These are phyloP conservation scores for Morinoia aosen DNA, from an alignment of 2,888 invertebrate species.

Conservation along the genomic window DNA sequence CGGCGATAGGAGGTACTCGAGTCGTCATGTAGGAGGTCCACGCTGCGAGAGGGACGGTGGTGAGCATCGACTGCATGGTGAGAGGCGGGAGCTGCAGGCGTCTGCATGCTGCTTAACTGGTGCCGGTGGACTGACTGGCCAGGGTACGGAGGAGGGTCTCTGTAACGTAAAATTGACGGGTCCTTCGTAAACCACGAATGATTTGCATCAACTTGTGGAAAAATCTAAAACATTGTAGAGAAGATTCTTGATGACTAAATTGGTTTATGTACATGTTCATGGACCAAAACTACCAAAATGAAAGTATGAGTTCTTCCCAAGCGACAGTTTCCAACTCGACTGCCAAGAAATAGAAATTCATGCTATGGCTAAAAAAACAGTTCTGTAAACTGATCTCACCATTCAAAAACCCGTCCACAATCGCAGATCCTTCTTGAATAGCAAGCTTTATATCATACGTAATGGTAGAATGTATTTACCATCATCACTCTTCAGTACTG, in stretches of 20 bases:
- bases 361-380: no score
- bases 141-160: constrained; percentile 33
- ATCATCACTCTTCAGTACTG: no score
- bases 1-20: neutral
- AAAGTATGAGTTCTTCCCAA: no score
- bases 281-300: no score
- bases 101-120: neutral
- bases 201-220: neutral
- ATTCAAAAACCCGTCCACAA: no score
- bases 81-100: neutral
- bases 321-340: no score
- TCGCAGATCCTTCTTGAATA: no score
- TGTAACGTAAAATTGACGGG: neutral
- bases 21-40: neutral
- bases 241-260: neutral
- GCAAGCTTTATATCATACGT: no score
- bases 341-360: no score
- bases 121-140: neutral
- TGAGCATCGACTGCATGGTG: neutral
- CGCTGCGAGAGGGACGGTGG: constrained; percentile 15
- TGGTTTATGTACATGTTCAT: no score
- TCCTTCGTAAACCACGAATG: neutral
- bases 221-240: neutral
- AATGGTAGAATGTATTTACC: no score
- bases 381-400: no score